phyloP scores from a whole-genome alignment of 2,888 invertebrate species.

The Hirtodrosophila cameraria region DNA sequence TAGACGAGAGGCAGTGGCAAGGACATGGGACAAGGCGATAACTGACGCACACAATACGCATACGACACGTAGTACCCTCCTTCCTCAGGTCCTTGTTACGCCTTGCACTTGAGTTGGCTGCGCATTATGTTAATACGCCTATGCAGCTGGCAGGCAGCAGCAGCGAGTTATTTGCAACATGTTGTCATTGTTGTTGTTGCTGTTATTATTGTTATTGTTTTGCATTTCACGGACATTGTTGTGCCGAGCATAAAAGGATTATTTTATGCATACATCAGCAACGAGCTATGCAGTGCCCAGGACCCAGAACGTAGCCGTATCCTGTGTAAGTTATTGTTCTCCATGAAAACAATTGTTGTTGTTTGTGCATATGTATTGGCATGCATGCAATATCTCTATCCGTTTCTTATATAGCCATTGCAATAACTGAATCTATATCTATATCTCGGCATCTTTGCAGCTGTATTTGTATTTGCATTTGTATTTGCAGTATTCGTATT shows the following conservation, averaged over 20 bases:
- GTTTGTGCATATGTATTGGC: constrained; percentile 64
- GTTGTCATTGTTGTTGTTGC: constrained; percentile 43
- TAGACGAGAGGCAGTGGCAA: not conserved
- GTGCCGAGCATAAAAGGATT: constrained; percentile 78
- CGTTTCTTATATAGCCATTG: constrained; percentile 22
- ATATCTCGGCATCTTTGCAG: too few relatives aligned
- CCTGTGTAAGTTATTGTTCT: constrained; percentile 80
- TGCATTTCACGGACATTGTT: constrained; percentile 81
- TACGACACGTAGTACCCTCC: constrained; percentile 56
- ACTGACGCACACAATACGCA: constrained; percentile 63
- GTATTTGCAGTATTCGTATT: constrained; percentile 1
- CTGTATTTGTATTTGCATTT: constrained; percentile 9
- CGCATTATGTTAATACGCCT: constrained; percentile 78
- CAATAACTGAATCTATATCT: constrained; percentile 38
- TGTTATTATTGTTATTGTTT: constrained; percentile 78
- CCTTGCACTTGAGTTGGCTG: constrained; percentile 72
- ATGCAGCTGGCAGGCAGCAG: constrained; percentile 29
- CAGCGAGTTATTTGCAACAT: constrained; percentile 46
- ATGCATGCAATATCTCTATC: constrained; percentile 41
- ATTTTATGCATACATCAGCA: constrained; percentile 80
- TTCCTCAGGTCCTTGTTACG: constrained; percentile 3
- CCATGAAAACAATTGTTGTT: constrained; percentile 76
- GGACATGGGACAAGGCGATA: constrained; percentile 16
- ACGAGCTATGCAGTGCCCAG: constrained; percentile 35
- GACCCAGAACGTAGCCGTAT: constrained; percentile 59